Percentiles rank a stretch among this genome's conserved stretches.
Evolutionary conservation across 2,797 vertebrate genomes (phyloP).

Genomic region (Cheirogaleus major): DNA sequence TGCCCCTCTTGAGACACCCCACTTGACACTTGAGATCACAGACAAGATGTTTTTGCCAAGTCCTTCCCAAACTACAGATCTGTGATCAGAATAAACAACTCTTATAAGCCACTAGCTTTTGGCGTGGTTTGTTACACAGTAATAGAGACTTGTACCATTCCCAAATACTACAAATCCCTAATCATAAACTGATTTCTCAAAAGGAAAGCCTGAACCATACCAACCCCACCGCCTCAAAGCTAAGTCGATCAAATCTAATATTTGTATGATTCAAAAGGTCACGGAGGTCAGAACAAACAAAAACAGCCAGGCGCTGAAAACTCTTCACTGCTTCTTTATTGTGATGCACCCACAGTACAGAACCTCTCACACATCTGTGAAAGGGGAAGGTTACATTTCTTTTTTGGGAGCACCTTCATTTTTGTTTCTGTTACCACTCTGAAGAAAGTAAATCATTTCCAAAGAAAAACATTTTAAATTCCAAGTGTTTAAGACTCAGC

Average conservation of each 20-base stretch:
- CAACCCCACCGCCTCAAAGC: neutral
- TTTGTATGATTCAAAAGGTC: slow-evolving; percentile 16
- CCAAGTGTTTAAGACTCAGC: slow-evolving; percentile 78
- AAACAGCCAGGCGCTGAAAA: slow-evolving; percentile 81
- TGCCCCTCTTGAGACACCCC: neutral
- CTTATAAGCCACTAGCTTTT: neutral
- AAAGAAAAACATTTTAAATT: slow-evolving; percentile 82
- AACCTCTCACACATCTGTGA: slow-evolving; percentile 80
- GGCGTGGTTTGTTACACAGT: neutral
- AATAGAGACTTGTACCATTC: neutral
- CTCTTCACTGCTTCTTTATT: slow-evolving; percentile 87
- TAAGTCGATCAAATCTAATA: neutral
- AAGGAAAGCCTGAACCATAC: neutral
- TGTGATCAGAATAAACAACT: neutral
- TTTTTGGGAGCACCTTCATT: slow-evolving; percentile 83
- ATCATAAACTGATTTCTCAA: neutral
- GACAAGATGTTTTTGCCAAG: neutral
- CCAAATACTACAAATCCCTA: neutral
- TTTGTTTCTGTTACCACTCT: slow-evolving; percentile 81
- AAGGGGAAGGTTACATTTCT: slow-evolving; percentile 82
- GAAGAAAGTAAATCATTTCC: slow-evolving; percentile 82
- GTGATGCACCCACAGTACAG: slow-evolving; percentile 85
- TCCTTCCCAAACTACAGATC: neutral
- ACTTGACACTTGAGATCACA: neutral
- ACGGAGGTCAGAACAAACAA: neutral